These are phyloP conservation scores for Trinorchestia longiramus DNA, from an alignment of 1,140 invertebrate genomes.

Conservation along the genomic window DNA sequence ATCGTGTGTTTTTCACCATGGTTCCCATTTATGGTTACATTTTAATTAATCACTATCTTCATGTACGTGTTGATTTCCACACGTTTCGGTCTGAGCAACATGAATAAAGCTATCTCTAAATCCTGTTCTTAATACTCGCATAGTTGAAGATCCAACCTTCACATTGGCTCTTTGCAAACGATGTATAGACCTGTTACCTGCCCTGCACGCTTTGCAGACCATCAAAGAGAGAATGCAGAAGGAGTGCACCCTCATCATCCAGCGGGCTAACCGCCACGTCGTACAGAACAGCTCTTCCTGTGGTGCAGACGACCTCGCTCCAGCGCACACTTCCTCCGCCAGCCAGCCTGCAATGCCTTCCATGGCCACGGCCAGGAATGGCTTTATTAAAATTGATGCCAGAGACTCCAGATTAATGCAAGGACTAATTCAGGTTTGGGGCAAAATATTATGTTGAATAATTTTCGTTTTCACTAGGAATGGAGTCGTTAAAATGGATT, in stretches of 20 bases:
- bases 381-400: slow-evolving; percentile 69
- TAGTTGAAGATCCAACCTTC: too few relatives aligned
- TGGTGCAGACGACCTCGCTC: background rate
- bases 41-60: too few relatives aligned
- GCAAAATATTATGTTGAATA: too few relatives aligned
- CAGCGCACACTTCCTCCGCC: background rate
- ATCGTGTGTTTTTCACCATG: background rate
- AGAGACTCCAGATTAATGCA: slow-evolving; percentile 72
- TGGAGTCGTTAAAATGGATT: too few relatives aligned
- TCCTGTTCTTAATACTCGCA: too few relatives aligned
- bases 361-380: slow-evolving; percentile 30
- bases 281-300: background rate
- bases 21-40: too few relatives aligned
- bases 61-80: too few relatives aligned
- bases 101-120: too few relatives aligned
- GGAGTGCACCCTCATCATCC: slow-evolving; percentile 41
- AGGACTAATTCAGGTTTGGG: slow-evolving; percentile 67
- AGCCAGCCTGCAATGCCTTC: background rate
- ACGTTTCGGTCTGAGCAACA: too few relatives aligned
- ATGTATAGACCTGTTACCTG: too few relatives aligned
- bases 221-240: slow-evolving; percentile 56
- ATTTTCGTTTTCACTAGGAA: too few relatives aligned
- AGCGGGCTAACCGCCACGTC: slow-evolving; percentile 20
- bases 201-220: background rate
- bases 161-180: too few relatives aligned